Evolutionary conservation across 2,113 vertebrate species (phyloP), one percentile per base, ranked within the genome.

Genomic region (Strix aluco): DNA sequence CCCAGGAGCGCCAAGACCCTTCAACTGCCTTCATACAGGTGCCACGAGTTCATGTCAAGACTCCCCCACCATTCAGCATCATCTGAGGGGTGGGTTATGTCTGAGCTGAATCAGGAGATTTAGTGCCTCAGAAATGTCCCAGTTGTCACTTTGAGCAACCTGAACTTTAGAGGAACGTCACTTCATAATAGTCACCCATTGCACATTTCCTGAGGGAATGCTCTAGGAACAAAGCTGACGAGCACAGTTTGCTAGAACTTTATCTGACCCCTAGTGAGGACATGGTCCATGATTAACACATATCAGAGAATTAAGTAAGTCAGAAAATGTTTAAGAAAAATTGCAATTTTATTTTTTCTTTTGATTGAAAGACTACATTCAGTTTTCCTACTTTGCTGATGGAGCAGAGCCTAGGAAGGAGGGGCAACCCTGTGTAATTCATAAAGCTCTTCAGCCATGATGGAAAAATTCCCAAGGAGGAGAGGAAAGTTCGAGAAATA

Each of bases 31-130:
- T 10, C 4, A 1, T 14, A 7, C 7, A 9, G n/a, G 23, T 58
- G 26, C 34, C 54, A 13, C 0, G 0, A 40, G 12, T 12, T 47
- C 30, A 47, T 0, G 2, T 17, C 65, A 42, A 4, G 13, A 7
- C 29, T 47, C 9, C 4, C 5, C 4, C 63, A 19, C 17, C 2
- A 1, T 5, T 32, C 81, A 61, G 36, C 18, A 4, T 40, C 1
- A 1, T 21, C 23, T 20, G 49, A 34, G 44, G 5, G 36, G 3
- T 54, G n/a, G 15, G 9, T 34, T 61, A 23, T 19, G 42, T 47
- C 69, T 72, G 34, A 75, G 51, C 66, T 75, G 85, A 80, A 59
- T 69, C 70, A 90, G 88, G 80, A 81, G 11, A 0, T 5, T 77
- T 20, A 4, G 17, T 40, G 34, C 46, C 46, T 87, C 51, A 51